Conservation (phyloP, 2,113 vertebrate genomes). For the Elephas maximus region DNA sequence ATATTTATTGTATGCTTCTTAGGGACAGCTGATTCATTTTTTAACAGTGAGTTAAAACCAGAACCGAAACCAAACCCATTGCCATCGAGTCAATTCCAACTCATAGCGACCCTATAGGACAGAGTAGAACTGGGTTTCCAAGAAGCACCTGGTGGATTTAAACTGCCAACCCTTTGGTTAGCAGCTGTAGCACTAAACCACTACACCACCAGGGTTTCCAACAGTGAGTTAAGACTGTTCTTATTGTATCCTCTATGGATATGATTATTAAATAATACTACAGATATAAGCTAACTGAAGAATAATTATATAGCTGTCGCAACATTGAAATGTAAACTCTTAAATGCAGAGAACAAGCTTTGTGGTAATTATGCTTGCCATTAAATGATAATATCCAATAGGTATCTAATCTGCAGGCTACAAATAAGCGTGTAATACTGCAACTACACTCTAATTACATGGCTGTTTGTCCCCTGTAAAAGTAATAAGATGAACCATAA, state of each 20-base stretch:
- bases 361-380: constrained; percentile 79
- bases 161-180: too few relatives aligned
- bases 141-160: too few relatives aligned
- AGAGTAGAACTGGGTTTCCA: too few relatives aligned
- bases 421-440: constrained; percentile 82
- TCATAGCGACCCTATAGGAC: too few relatives aligned
- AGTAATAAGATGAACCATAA: constrained; percentile 82
- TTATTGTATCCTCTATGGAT: constrained; percentile 13
- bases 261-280: constrained; percentile 75
- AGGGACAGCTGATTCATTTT: constrained; percentile 49
- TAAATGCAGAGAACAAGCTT: constrained; percentile 72
- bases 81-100: too few relatives aligned
- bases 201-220: neutral
- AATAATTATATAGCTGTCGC: constrained; percentile 59
- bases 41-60: constrained; percentile 51
- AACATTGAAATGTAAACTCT: constrained; percentile 65
- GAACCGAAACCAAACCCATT: too few relatives aligned
- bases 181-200: too few relatives aligned
- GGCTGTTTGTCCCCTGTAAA: constrained; percentile 82
- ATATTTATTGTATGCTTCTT: constrained; percentile 60
- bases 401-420: constrained; percentile 81
- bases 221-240: constrained; percentile 52
- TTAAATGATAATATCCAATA: constrained; percentile 82
- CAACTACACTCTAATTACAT: constrained; percentile 85
- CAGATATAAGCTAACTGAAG: constrained; percentile 57